Conservation (phyloP, 1,140 invertebrate genomes). For the Cataglyphis hispanica region DNA sequence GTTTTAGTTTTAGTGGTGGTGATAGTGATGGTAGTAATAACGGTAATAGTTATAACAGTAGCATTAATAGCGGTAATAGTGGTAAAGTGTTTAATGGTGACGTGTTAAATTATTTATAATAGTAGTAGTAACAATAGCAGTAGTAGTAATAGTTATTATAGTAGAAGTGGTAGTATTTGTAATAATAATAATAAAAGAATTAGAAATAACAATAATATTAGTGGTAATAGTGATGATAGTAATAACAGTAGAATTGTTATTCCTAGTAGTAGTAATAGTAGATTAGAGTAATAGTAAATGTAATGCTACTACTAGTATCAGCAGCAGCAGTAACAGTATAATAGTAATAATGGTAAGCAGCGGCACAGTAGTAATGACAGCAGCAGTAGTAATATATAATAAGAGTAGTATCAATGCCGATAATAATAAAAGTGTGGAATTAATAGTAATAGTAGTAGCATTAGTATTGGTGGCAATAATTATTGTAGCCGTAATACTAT, state of each 20-base stretch:
- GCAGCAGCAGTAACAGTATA: conserved; percentile 67
- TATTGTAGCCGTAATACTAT: conserved; percentile 50
- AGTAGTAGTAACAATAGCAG: conserved; percentile 24
- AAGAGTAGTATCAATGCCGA: conserved; percentile 6
- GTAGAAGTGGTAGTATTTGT: background rate
- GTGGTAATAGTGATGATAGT: conserved; percentile 52
- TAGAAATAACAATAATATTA: conserved; percentile 7
- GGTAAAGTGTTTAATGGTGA: background rate
- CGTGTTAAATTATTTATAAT: background rate
- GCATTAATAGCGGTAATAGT: conserved; percentile 64
- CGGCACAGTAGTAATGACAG: conserved; percentile 37
- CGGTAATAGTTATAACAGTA: conserved; percentile 9
- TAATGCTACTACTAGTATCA: conserved; percentile 64
- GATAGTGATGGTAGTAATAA: conserved; percentile 39
- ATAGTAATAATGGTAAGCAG: conserved; percentile 52
- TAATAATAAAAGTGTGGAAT: too few relatives aligned
- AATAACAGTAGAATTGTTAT: conserved; percentile 18
- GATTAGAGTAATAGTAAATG: conserved; percentile 45
- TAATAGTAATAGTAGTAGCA: conserved; percentile 55
- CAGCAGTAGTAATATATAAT: background rate
- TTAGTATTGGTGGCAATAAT: conserved; percentile 50
- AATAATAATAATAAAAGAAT: background rate
- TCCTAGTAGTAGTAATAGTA: conserved; percentile 65
- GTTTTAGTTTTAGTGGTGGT: conserved; percentile 40
- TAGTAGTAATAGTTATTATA: conserved; percentile 34